A percentile compares a stretch with the other conserved stretches of the same genome.
Evolutionary conservation across 2,888 invertebrate species (phyloP).

Genomic region (Acronicta psi): DNA sequence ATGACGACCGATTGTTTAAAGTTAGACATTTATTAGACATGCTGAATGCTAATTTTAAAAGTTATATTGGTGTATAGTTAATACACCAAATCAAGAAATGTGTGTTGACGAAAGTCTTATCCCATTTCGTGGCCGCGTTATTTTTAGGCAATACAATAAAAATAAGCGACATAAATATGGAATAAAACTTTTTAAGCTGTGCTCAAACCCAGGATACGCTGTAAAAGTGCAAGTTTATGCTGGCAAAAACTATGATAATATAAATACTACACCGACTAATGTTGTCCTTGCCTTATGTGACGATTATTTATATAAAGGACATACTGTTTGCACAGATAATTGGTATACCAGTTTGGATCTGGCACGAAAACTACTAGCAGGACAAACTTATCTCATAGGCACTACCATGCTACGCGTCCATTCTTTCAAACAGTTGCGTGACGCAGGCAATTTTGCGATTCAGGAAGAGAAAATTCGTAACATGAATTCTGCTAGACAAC

Average conservation of each 20-base stretch:
- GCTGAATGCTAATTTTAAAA: constrained; percentile 22
- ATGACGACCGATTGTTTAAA: constrained; percentile 29
- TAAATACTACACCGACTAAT: constrained; percentile 18
- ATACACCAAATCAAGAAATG: constrained; percentile 19
- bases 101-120: constrained; percentile 29
- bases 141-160: constrained; percentile 34
- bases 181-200: constrained; percentile 42
- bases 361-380: constrained; percentile 48
- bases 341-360: constrained; percentile 54
- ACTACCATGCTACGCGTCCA: too few relatives aligned
- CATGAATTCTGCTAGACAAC: too few relatives aligned
- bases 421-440: constrained; percentile 50
- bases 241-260: constrained; percentile 44
- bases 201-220: constrained; percentile 46
- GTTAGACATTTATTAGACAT: constrained; percentile 30
- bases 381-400: constrained; percentile 56
- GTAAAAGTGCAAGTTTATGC: constrained; percentile 41
- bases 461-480: too few relatives aligned
- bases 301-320: constrained; percentile 50
- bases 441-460: too few relatives aligned
- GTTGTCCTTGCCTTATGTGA: constrained; percentile 44
- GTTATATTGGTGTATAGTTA: too few relatives aligned
- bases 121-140: constrained; percentile 26
- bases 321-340: constrained; percentile 54
- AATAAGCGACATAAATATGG: constrained; percentile 25